Evolutionary conservation across 1,140 invertebrate genomes (phyloP), one percentile per base, ranked within the genome.

Genomic region (Rhopalosiphum padi): DNA sequence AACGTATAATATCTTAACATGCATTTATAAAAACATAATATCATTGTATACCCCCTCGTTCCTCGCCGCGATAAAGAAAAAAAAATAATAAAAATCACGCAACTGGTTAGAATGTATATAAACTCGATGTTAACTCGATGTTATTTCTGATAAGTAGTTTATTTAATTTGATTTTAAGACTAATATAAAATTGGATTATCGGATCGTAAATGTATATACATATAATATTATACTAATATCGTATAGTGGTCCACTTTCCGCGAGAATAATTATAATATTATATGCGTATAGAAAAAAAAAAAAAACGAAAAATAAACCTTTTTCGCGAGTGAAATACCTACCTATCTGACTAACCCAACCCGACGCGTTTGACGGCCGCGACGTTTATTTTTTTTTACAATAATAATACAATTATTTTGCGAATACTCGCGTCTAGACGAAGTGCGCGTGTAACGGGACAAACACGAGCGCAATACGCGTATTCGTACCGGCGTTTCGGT

Each of bases 91-190:
- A 68, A 68, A 68, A 68, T n/a, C 60, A 77, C 4, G 30, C 60
- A 77, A 77, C 60, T 77, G 60, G 60, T 77, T n/a, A 77, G 30
- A 68, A n/a, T 77, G 4, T 77, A n/a, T n/a, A 1, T 77, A 18
- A 77, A 18, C 60, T n/a, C 18, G 60, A 68, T n/a, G 85, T 48
- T 87, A 37, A 37, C 37, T 87, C 85, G 15, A 43, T 41, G 85
- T 87, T 87, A 87, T 43, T 87, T 43, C 85, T 30, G 37, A 46
- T 46, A 30, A 87, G 85, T 87, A 46, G 85, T 87, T 87, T 87
- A 87, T 87, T 87, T 87, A 43, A 87, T 87, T 87, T n/a, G 85
- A 87, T 87, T 87, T 87, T 43, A 87, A 87, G 30, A 43, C 85
- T 46, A 46, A 30, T 46, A n/a, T 30, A 46, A 87, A 87, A 48